These are phyloP conservation scores for Ormyrus rosae DNA, from an alignment of 2,888 invertebrate genomes.

Conservation along the genomic window DNA sequence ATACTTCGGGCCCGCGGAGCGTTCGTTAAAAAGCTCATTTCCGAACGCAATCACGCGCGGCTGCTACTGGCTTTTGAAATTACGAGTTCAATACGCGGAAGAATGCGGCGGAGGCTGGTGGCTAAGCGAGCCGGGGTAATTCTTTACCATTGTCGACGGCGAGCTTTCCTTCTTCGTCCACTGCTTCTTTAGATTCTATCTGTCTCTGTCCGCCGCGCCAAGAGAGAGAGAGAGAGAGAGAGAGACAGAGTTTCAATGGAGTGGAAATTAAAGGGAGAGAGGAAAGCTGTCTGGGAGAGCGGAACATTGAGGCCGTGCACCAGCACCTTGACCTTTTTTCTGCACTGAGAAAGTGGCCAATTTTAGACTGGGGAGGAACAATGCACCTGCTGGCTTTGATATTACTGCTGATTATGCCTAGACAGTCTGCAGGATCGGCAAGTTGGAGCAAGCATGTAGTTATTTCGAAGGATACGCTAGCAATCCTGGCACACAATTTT, in stretches of 20 bases:
- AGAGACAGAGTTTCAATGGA: no score
- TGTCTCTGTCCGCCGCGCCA: neutral
- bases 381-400: no score
- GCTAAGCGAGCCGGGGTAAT: neutral
- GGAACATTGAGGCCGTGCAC: neutral
- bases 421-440: no score
- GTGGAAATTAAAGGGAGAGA: no score
- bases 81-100: conserved; percentile 53
- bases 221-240: no score
- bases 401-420: no score
- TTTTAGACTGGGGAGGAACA: neutral
- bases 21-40: conserved; percentile 52
- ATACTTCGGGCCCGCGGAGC: neutral
- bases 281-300: no score
- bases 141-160: conserved; percentile 33
- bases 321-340: conserved; percentile 7
- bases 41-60: conserved; percentile 53
- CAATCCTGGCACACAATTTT: no score
- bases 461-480: no score
- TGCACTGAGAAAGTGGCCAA: conserved; percentile 5
- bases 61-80: conserved; percentile 40
- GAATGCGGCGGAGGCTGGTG: conserved; percentile 30
- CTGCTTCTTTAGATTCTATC: neutral
- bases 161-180: conserved; percentile 10
- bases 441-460: no score